phyloP scores from a whole-genome alignment of 2,797 vertebrate species.

The Heterohyrax brucei region DNA sequence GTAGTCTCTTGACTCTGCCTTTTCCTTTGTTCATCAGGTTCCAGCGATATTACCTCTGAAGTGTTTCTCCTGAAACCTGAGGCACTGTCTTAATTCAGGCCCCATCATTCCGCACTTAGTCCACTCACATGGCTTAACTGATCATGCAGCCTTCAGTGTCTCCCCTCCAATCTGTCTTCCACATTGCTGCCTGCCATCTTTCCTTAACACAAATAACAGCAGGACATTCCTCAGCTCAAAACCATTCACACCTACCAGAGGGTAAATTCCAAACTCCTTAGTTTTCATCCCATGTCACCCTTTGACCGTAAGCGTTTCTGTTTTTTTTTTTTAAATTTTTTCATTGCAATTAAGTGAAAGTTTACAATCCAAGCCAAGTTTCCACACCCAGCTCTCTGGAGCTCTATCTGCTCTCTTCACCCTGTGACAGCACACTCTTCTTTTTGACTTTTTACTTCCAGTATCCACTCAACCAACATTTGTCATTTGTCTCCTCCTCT shows the following conservation, averaged over 20 bases:
- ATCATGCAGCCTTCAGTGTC: neutral
- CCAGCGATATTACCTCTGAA: neutral
- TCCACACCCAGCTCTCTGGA: no score
- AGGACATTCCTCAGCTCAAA: neutral
- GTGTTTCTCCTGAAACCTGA: neutral
- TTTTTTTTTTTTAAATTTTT: no score
- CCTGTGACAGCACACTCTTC: no score
- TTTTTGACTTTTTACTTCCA: no score
- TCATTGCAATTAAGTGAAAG: no score
- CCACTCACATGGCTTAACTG: neutral
- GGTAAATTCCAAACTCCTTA: conserved; percentile 39
- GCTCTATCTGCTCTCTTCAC: no score
- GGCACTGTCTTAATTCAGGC: neutral
- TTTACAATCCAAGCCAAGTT: no score
- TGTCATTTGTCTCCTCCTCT: no score
- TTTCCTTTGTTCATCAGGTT: neutral
- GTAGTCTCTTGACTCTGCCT: neutral
- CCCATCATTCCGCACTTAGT: neutral
- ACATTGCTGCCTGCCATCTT: neutral
- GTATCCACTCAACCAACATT: no score
- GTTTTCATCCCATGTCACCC: neutral
- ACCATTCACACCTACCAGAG: neutral
- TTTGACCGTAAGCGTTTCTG: neutral
- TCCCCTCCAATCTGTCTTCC: neutral
- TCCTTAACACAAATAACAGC: neutral